A percentile compares a stretch with the other conserved stretches of the same genome.
These are phyloP conservation scores for Tubulanus polymorphus DNA, from an alignment of 2,888 invertebrate species.

Conservation along the genomic window DNA sequence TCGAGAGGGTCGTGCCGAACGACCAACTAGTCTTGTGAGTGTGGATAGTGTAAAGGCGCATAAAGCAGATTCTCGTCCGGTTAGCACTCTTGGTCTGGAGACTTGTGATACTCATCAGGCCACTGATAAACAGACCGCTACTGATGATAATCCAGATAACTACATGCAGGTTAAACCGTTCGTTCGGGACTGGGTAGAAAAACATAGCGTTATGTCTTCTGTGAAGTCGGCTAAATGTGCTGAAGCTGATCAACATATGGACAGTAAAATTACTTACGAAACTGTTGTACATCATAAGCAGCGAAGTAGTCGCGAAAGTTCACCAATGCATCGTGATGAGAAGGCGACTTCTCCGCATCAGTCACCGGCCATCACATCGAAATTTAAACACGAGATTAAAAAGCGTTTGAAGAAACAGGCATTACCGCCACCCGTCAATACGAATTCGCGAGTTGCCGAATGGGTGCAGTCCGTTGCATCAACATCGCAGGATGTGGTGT, in stretches of 20 bases:
- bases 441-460: slow-evolving; percentile 42
- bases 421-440: slow-evolving; percentile 28
- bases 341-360: slow-evolving; percentile 24
- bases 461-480: slow-evolving; percentile 46
- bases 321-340: slow-evolving; percentile 1
- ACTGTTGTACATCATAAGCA: not conserved
- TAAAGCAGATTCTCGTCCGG: not conserved
- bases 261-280: not conserved
- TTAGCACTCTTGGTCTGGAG: not conserved
- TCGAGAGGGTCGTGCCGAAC: not conserved
- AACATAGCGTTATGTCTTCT: slow-evolving; percentile 24
- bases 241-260: not conserved
- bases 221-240: not conserved
- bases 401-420: not conserved
- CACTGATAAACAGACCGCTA: not conserved
- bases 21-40: slow-evolving; percentile 4
- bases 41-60: not conserved
- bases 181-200: slow-evolving; percentile 47
- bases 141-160: not conserved
- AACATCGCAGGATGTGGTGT: slow-evolving; percentile 23
- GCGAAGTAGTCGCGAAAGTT: slow-evolving; percentile 1
- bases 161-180: slow-evolving; percentile 32
- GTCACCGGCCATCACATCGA: slow-evolving; percentile 29
- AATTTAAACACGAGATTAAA: slow-evolving; percentile 10
- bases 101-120: not conserved